Conservation (phyloP, 2,888 invertebrate genomes). For the Troides aeacus region DNA sequence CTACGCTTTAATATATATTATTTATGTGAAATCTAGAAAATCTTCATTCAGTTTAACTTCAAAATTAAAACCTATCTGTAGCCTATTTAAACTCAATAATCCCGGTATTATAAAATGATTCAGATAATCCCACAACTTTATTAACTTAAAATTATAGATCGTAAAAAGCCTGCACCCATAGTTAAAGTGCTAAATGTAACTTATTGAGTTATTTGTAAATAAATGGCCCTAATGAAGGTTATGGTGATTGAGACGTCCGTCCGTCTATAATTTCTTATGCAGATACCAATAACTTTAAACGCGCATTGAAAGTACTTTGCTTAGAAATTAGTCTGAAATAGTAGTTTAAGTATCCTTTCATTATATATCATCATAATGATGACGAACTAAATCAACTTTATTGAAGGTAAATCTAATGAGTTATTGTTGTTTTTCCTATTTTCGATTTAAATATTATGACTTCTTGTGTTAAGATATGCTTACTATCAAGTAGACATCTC, state of each 20-base stretch:
- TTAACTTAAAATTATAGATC: slow-evolving; percentile 51
- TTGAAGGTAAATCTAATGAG: background rate
- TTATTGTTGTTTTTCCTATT: background rate
- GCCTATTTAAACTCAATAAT: background rate
- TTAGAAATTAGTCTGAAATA: slow-evolving; percentile 16
- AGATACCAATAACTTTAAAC: slow-evolving; percentile 39
- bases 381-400: background rate
- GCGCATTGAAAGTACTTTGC: slow-evolving; percentile 19
- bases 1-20: no score
- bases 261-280: slow-evolving; percentile 43
- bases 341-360: slow-evolving; percentile 15
- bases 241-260: slow-evolving; percentile 39
- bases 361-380: slow-evolving; percentile 7
- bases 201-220: slow-evolving; percentile 58
- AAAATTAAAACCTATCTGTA: background rate
- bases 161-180: slow-evolving; percentile 41
- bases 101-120: slow-evolving; percentile 36
- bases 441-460: background rate
- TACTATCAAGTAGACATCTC: no score
- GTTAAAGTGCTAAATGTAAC: slow-evolving; percentile 45
- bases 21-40: no score
- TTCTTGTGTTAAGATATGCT: background rate
- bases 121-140: slow-evolving; percentile 39
- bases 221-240: slow-evolving; percentile 48
- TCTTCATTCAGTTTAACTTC: no score